Conservation (phyloP, 2,113 vertebrate species). For the Gymnobelideus leadbeateri region DNA sequence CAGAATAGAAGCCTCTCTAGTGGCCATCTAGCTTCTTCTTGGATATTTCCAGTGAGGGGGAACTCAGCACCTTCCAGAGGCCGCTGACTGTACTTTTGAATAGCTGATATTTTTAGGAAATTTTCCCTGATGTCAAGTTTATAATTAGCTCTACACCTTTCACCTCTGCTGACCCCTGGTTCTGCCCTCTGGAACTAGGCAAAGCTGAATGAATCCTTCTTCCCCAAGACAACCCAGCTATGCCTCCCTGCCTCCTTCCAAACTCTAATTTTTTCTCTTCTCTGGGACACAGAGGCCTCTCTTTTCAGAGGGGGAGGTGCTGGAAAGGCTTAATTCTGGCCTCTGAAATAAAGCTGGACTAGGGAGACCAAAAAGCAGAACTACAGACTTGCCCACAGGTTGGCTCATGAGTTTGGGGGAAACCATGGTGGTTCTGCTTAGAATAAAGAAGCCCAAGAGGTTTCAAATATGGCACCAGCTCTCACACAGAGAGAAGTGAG, state of each 20-base stretch:
- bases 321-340: background rate
- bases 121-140: background rate
- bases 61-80: background rate
- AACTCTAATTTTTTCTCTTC: background rate
- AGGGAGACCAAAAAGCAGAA: background rate
- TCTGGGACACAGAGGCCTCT: background rate
- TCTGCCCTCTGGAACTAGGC: background rate
- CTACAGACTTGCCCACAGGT: background rate
- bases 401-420: background rate
- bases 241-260: fast-evolving
- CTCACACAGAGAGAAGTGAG: background rate
- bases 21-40: too few relatives aligned
- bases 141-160: background rate
- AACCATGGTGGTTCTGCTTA: background rate
- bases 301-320: background rate
- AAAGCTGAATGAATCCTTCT: background rate
- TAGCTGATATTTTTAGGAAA: background rate
- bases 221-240: background rate
- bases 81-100: background rate
- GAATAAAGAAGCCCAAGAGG: background rate
- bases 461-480: background rate
- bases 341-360: background rate
- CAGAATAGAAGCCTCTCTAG: background rate
- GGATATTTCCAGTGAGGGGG: background rate
- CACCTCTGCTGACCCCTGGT: background rate